Evolutionary conservation across 2,113 vertebrate genomes (phyloP), one percentile per base, ranked within the genome.

Genomic region (Lutjanus erythropterus): DNA sequence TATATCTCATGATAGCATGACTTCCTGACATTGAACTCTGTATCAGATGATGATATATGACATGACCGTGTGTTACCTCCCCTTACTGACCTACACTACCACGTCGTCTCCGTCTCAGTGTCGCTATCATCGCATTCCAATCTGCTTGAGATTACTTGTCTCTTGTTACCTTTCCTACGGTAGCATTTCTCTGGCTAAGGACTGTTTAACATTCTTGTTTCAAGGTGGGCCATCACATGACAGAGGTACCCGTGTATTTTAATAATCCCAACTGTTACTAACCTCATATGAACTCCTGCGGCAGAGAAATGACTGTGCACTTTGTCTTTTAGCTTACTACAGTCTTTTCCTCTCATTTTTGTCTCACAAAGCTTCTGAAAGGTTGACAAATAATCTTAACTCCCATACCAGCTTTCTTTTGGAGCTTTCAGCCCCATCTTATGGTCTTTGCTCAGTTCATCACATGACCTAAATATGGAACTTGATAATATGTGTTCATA

Each of bases 1-100:
- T 84, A 11, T 83, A 46, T 71, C 76, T 70, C 35, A 55, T 81
- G 69, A 82, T 60, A 81, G 84, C 85, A 82, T 84, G 81, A 85
- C 83, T 86, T 75, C 58, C 60, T 72, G 69, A 79, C 39, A 53
- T 37, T 73, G 42, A 81, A 52, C 83, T 73, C 50, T 59, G 64
- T 52, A 59, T 83, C 62, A 53, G 66, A 75, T 27, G 52, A 80
- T 64, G 58, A 68, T 62, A 68, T 62, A 55, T 52, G 58, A 80
- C 56, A 58, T 29, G 9, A 67, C 35, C 5, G 27, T 53, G 16
- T 46, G 50, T 86, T 60, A 62, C 69, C 39, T 55, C 41, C 44
- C 27, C 19, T 49, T 15, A 35, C 19, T 60, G 49, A 60, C 65
- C 71, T 10, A 59, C 62, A 71, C 75, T 79, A 81, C 67, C 44